Evolutionary conservation across 53 echinoderm and acorn worm genomes (phyloP).

Genomic region (Paracentrotus lividus): DNA sequence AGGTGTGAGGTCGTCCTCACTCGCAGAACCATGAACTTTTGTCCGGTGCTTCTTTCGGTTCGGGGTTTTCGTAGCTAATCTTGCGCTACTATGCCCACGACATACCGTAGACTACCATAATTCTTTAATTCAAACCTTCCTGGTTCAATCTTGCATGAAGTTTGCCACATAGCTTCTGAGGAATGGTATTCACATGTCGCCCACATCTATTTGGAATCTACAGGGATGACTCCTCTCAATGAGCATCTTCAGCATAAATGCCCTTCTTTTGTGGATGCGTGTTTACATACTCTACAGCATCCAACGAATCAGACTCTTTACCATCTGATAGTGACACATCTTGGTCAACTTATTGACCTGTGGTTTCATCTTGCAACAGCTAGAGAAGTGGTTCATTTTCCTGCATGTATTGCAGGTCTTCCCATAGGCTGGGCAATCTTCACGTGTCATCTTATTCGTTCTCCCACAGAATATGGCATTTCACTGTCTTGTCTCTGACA

Average conservation of each 20-base stretch:
- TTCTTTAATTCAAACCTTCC: background rate
- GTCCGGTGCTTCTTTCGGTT: background rate
- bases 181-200: background rate
- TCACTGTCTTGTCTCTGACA: no score
- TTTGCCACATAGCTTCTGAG: background rate
- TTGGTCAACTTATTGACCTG: background rate
- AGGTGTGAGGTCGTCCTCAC: slow-evolving; percentile 33
- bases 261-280: background rate
- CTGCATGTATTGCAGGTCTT: slow-evolving; percentile 56
- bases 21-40: slow-evolving; percentile 29
- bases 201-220: background rate
- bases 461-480: slow-evolving; percentile 67
- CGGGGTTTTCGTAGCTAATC: background rate
- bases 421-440: slow-evolving; percentile 51
- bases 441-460: slow-evolving; percentile 31
- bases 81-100: background rate
- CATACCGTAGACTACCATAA: slow-evolving; percentile 2
- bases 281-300: slow-evolving; percentile 21
- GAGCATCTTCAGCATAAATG: background rate
- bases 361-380: background rate
- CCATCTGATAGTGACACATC: background rate
- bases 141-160: background rate
- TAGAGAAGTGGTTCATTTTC: slow-evolving; percentile 59
- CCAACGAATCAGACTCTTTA: background rate
- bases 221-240: background rate